Percentiles rank a stretch among this genome's conserved stretches.
phyloP scores from a whole-genome alignment of 2,797 vertebrate genomes.

The Perodicticus potto region DNA sequence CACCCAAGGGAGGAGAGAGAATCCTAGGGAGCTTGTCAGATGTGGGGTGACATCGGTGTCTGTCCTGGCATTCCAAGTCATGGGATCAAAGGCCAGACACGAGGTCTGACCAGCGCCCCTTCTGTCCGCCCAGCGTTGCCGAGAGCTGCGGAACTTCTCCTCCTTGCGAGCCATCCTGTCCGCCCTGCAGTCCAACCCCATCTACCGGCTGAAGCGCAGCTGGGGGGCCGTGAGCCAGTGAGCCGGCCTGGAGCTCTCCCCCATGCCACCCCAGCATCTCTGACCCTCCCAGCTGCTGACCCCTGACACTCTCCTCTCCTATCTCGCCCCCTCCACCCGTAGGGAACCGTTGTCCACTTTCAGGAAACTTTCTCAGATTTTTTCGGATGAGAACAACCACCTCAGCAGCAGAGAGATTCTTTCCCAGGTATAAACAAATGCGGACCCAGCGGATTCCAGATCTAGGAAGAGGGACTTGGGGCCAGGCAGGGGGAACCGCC shows the following conservation, averaged over 20 bases:
- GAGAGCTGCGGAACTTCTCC: constrained; percentile 92
- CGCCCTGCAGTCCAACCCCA: constrained; percentile 91
- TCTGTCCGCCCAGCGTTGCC: constrained; percentile 88
- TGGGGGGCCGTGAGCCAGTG: constrained; percentile 89
- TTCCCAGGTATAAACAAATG: constrained; percentile 87
- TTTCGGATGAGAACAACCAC: constrained; percentile 93
- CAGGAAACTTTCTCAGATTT: constrained; percentile 92
- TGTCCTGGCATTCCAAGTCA: not conserved
- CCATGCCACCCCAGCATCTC: not conserved
- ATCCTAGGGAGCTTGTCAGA: not conserved
- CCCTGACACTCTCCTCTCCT: not conserved
- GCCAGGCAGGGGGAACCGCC: not conserved
- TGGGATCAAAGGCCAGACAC: not conserved
- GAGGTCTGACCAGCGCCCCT: not conserved
- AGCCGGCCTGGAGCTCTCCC: not conserved
- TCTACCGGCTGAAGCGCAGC: constrained; percentile 92
- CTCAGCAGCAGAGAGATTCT: constrained; percentile 91
- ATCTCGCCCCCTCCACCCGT: too few relatives aligned
- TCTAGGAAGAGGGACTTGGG: not conserved
- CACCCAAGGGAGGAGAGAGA: not conserved
- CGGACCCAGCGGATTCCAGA: not conserved
- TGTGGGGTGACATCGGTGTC: not conserved
- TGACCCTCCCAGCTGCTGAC: not conserved
- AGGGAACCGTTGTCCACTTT: constrained; percentile 90
- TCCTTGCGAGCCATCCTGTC: constrained; percentile 93